A percentile compares a stretch with the other conserved stretches of the same genome.
Evolutionary conservation across 2,113 vertebrate genomes (phyloP).

Genomic region (Sander lucioperca): DNA sequence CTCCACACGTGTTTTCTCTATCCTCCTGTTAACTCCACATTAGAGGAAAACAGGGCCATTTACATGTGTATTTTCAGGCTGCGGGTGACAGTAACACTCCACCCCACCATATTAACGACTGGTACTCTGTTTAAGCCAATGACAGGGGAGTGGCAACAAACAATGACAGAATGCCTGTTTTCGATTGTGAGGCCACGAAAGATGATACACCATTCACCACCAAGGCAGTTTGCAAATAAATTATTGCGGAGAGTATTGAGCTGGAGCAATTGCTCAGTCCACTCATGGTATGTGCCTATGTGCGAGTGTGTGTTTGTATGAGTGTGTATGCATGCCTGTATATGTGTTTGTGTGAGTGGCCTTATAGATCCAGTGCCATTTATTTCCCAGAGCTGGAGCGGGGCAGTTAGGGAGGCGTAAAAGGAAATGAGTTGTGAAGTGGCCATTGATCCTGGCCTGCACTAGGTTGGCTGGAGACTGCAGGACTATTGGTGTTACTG

Average conservation of each 20-base stretch:
- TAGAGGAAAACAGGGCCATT: conserved; percentile 57
- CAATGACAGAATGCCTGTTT: conserved; percentile 82
- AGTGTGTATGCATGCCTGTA: conserved; percentile 22
- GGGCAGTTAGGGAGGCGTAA: conserved; percentile 84
- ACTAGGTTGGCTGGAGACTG: conserved; percentile 60
- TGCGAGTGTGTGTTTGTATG: conserved; percentile 14
- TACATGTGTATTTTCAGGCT: conserved; percentile 58
- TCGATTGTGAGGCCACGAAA: conserved; percentile 64
- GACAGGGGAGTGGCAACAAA: conserved; percentile 81
- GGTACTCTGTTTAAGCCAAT: conserved; percentile 69
- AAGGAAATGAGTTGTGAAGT: conserved; percentile 88
- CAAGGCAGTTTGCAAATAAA: conserved; percentile 72
- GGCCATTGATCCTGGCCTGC: conserved; percentile 83
- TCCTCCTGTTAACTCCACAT: conserved; percentile 64
- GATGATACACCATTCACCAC: conserved; percentile 69
- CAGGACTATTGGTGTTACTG: conserved; percentile 60
- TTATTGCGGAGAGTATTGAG: conserved; percentile 76
- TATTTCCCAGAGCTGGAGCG: conserved; percentile 81
- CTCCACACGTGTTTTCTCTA: conserved; percentile 5
- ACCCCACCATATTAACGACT: conserved; percentile 68
- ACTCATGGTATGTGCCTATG: conserved; percentile 35
- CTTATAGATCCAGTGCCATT: conserved; percentile 84
- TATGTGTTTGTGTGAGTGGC: conserved; percentile 67
- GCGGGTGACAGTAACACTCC: conserved; percentile 71
- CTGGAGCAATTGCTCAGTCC: conserved; percentile 63